phyloP scores from a whole-genome alignment of 2,797 vertebrate genomes.

The Microcaecilia unicolor region DNA sequence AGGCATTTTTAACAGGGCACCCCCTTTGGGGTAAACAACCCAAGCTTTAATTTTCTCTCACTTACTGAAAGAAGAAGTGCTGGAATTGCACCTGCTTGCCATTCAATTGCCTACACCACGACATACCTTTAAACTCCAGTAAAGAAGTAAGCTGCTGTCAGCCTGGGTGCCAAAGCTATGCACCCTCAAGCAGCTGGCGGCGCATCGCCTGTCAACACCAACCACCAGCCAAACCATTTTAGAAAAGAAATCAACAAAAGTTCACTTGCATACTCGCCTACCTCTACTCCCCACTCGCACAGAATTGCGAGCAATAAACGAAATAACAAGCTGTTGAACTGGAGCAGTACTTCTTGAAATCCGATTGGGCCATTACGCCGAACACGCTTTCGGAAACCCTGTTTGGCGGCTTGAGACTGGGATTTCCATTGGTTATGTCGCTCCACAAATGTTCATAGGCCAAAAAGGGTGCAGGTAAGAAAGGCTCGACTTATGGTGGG shows the following conservation, averaged over 20 bases:
- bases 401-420: constrained; percentile 16
- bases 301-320: too few relatives aligned
- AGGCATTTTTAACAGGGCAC: too few relatives aligned
- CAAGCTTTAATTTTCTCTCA: background rate
- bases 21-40: too few relatives aligned
- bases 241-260: constrained; percentile 1
- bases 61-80: constrained; percentile 3
- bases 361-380: too few relatives aligned
- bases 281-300: constrained; percentile 58
- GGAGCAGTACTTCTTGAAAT: too few relatives aligned
- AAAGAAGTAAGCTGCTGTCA: constrained; percentile 7
- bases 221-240: constrained; percentile 13
- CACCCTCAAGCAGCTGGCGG: constrained; percentile 12
- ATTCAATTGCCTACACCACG: too few relatives aligned
- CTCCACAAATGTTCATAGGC: background rate
- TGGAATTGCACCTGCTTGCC: constrained; percentile 31
- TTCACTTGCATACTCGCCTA: constrained; percentile 49
- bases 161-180: background rate
- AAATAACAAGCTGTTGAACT: too few relatives aligned
- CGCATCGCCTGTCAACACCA: too few relatives aligned
- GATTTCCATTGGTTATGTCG: background rate
- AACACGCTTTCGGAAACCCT: constrained; percentile 8
- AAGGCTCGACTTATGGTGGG: rapidly evolving
- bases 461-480: too few relatives aligned
- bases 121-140: too few relatives aligned